Base-by-base conservation (phyloP, 2,888 invertebrate species). In the Melanotus villosus region DNA sequence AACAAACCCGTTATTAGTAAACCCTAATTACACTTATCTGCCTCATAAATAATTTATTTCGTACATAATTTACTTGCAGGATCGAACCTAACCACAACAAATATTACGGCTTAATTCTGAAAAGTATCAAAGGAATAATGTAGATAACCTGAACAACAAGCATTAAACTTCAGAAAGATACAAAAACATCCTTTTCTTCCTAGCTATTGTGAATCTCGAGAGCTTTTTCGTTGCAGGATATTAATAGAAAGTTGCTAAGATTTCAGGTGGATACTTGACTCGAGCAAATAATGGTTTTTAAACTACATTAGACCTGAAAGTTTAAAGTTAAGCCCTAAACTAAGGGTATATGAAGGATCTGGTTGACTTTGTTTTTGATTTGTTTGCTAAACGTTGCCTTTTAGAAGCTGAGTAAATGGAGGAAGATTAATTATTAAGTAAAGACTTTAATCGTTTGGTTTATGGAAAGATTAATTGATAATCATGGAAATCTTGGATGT, bases 241-340 rank as follows among this genome's bases (percentile, higher is more conserved):
- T 52, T 52, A 52, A 52, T 52, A 30, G 52, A 32, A 52, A 52
- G 3, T 34, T 52, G 19, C 34, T 32, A 18, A 32, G 52, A 52
- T 32, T 52, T 30, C 26, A 52, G 32, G 32, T 52, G 18, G 52
- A 52, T 32, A 32, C 52, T 52, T 32, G 32, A 52, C 52, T 52
- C 18, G 26, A 7, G 16, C 26, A 32, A 50, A 50, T 50, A 50
- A 50, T 50, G 50, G 30, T 2, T 16, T 30, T 50, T 52, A 52
- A 52, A 32, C 52, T 52, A 18, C 30, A 32, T 52, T 52, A 52
- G 32, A 32, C 26, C 14, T 32, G 6, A 18, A 52, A 52, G 52
- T 52, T 52, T 10, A 5, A 1, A 18, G 16, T 23, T n/a, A n/a
- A 16, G 26, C 26, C 16, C 41, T 12, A 34, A 34, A 34, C 34